A percentile compares a stretch with the other conserved stretches of the same genome.
Conservation (phyloP, 1,140 invertebrate genomes). For the Homarus americanus region DNA sequence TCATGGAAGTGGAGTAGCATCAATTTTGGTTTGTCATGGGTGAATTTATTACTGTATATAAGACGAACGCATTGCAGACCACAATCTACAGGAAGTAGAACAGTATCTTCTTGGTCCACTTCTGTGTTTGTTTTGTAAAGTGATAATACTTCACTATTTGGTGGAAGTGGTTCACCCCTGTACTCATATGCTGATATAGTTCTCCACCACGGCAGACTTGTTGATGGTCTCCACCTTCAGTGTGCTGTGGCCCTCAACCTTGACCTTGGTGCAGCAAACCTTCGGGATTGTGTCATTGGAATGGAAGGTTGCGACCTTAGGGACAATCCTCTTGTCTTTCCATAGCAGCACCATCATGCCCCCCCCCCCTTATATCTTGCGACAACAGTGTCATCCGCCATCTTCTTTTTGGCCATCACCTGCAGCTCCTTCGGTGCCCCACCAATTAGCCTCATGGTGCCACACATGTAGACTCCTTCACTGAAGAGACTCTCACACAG, state of each 20-base stretch:
- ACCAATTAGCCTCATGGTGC: background rate
- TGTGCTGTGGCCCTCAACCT: background rate
- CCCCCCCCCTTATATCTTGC: background rate
- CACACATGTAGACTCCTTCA: background rate
- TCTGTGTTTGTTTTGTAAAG: too few relatives aligned
- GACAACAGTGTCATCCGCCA: background rate
- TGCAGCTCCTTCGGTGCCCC: background rate
- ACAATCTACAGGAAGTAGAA: too few relatives aligned
- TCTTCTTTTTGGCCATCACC: background rate
- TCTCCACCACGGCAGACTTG: too few relatives aligned
- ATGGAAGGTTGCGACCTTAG: slow-evolving; percentile 16
- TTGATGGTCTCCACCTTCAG: background rate
- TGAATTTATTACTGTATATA: too few relatives aligned
- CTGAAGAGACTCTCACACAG: background rate
- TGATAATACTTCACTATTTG: too few relatives aligned
- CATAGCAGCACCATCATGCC: slow-evolving; percentile 1
- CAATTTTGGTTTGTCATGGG: too few relatives aligned
- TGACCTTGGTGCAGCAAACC: background rate
- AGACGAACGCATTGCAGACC: too few relatives aligned
- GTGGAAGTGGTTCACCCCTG: too few relatives aligned
- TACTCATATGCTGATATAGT: too few relatives aligned
- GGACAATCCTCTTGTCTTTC: slow-evolving; percentile 22
- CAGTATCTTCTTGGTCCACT: too few relatives aligned
- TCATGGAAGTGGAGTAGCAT: too few relatives aligned
- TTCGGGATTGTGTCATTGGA: background rate